Base-by-base conservation (phyloP, 1,140 invertebrate species). In the Tetramorium simillimum region DNA sequence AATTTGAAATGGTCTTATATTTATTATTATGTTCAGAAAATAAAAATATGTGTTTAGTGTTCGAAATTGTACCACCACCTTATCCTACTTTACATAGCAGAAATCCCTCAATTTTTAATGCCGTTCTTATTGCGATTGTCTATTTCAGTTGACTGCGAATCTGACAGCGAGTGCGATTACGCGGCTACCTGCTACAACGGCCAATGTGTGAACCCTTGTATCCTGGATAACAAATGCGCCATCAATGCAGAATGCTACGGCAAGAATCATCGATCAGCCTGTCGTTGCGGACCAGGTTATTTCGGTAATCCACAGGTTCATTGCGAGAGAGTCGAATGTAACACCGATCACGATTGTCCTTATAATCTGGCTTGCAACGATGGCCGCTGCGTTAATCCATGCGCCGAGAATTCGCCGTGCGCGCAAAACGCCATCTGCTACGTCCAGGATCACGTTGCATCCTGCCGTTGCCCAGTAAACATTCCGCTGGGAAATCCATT, bases 241-340 rank as follows among this genome's bases (percentile, higher is more conserved):
- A 96, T 97, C 43, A 98, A 97, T 89, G 98, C 98, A 0, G 97
- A 98, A 93, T 99, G 98, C 91, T 97, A 96, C 80, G 97, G 97
- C 5, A 96, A 96, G 33, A 96, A 97, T 90, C 98, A 98, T 93
- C 96, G 97, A 72, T 96, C 97, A 0, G 96, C 96, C 28, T 99
- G 98, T 91, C 96, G 96, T 91, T 98, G 98, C 92, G 96, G 96
- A 21, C 90, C 96, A 21, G 97, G 97, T 28, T 97, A 96, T 86
- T 94, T 96, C 85, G 98, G 98, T 89, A 97, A 98, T 96, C 97
- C 98, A 24, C 97, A 97, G 86, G 96, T 97, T 3, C 96, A 96
- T 86, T 99, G 98, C 93, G 96, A 97, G 92, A 96, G 97, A n/a
- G 95, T 97, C 4, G 98, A 99, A 94, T 98, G 98, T 91, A 97